These are phyloP conservation scores for Scaptomyza graminum DNA, from an alignment of 1,140 invertebrate genomes.

Conservation along the genomic window DNA sequence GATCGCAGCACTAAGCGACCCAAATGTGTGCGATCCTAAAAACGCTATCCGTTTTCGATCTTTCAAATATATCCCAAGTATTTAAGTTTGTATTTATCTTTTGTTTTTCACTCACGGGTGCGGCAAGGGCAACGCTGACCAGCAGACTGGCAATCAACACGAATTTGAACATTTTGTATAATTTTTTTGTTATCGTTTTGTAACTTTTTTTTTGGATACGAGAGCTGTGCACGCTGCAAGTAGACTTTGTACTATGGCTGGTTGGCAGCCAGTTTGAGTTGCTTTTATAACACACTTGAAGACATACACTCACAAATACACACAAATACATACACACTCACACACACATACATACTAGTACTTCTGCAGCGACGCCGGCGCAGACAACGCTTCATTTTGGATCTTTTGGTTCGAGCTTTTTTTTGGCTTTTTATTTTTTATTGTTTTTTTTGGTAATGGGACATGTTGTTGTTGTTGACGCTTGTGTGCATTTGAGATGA, in stretches of 20 bases:
- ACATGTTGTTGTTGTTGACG: constrained; percentile 22
- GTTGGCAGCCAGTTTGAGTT: constrained; percentile 53
- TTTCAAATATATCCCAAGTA: background rate
- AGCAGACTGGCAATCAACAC: constrained; percentile 77
- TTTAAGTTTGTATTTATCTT: constrained; percentile 7
- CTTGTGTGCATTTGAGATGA: constrained; percentile 41
- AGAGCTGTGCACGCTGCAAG: constrained; percentile 73
- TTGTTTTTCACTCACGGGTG: constrained; percentile 68
- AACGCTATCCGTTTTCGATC: constrained; percentile 21
- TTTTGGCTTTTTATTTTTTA: background rate
- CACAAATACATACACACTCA: background rate
- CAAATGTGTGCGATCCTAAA: constrained; percentile 87
- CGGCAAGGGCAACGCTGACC: constrained; percentile 59
- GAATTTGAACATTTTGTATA: constrained; percentile 70
- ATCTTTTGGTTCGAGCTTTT: constrained; percentile 33
- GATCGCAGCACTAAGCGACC: constrained; percentile 87
- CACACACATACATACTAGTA: constrained; percentile 6
- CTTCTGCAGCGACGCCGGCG: constrained; percentile 16
- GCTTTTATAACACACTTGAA: constrained; percentile 80
- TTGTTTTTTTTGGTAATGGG: constrained; percentile 4
- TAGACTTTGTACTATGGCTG: constrained; percentile 73
- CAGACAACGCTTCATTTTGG: constrained; percentile 21
- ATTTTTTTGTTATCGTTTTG: no score
- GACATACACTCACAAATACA: background rate
- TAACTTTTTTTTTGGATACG: constrained; percentile 28